Evolutionary conservation across 2,888 invertebrate species (phyloP), one percentile per base, ranked within the genome.

Genomic region (Liopterus haemorrhoidalis): DNA sequence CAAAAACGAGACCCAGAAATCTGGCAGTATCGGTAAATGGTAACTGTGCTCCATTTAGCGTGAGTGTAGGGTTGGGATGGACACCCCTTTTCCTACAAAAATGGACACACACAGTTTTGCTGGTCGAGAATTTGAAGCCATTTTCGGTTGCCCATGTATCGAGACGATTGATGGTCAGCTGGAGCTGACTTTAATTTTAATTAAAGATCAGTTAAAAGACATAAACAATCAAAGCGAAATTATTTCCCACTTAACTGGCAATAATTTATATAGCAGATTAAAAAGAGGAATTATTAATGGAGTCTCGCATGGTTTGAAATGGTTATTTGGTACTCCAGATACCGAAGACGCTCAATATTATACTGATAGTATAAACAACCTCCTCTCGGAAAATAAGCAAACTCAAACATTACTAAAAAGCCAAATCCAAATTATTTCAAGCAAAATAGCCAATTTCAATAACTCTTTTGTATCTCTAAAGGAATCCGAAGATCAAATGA

Each of bases 401-500:
- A 49, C 45, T 9, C 45, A 48, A 36, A 46, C 40, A 6, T 18
- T 51, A 3, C 35, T 53, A 33, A 48, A 53, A 38, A 48, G 46
- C n/a, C 53, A 53, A 48, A 46, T 53, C 8, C 51, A 53, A 46
- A 41, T 50, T 9, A 50, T 49, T 21, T 36, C 46, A 2, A 49
- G 43, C 16, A 48, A 48, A n/a, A 51, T 51, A 15, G 27, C 19
- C 33, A 53, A 48, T 41, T 53, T 51, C 18, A 53, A 53, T 41
- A 43, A 37, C 31, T 51, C 53, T 1, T 33, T 47, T 11, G 21
- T n/a, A 5, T 35, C 38, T 12, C 12, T 49, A 19, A 47, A 47
- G 28, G 16, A 47, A 39, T 42, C n/a, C 21, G 44, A 47, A 39
- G 24, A 35, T n/a, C 15, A 18, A 20, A 33, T 37, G 33, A 49